A percentile compares a stretch with the other conserved stretches of the same genome.
phyloP scores from a whole-genome alignment of 2,888 invertebrate species.

The Tubulanus polymorphus region DNA sequence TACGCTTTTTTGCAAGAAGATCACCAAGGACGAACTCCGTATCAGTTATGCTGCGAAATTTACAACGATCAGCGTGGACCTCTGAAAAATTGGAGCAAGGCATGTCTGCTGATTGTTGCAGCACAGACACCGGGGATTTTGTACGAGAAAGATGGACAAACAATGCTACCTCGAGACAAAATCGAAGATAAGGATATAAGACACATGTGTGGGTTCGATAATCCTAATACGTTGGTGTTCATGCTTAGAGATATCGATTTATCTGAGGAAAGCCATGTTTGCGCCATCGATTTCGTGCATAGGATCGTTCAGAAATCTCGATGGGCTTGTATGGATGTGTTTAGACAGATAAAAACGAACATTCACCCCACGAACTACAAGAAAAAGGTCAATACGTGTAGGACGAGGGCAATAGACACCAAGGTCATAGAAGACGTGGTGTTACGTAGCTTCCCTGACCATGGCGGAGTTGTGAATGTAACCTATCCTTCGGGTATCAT shows the following conservation, averaged over 20 bases:
- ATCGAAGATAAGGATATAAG: neutral
- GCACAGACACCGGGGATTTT: constrained; percentile 2
- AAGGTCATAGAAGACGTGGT: neutral
- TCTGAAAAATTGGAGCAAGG: neutral
- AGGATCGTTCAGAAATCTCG: neutral
- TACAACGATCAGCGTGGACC: neutral
- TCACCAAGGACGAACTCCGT: neutral
- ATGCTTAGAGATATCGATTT: neutral
- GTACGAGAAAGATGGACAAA: neutral
- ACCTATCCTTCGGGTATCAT: neutral
- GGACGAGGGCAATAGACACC: neutral
- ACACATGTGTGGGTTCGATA: constrained; percentile 1
- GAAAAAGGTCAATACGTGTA: neutral
- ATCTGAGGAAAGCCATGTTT: neutral
- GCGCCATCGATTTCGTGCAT: neutral
- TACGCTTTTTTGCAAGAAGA: constrained; percentile 1
- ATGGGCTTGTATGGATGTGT: neutral
- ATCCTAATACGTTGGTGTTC: neutral
- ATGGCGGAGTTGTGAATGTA: neutral
- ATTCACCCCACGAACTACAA: neutral
- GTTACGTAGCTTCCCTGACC: neutral
- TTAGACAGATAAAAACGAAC: neutral
- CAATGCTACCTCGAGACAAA: neutral
- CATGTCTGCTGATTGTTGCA: neutral
- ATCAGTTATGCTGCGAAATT: constrained; percentile 3